Base-by-base conservation (phyloP, 2,888 invertebrate species). In the Fragum sueziense region DNA sequence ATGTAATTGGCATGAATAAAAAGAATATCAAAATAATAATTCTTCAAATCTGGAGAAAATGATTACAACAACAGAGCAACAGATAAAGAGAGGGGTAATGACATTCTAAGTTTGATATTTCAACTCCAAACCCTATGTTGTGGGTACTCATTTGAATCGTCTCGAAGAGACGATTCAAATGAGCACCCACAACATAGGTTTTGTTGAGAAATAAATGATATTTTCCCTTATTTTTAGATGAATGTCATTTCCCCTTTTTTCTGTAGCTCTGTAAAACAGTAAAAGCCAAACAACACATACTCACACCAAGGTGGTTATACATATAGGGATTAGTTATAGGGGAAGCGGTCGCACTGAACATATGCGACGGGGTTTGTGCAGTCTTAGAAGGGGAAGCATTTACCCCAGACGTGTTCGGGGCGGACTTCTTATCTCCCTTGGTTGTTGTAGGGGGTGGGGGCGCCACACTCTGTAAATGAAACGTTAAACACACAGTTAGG, bases 391-490 rank as follows among this genome's bases (percentile, higher is more conserved):
- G 79, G 78, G 86, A 86, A 59, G 85, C 74, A 88, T 88, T 90
- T 90, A 91, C 91, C 91, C 88, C 91, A 22, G 89, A 79, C 20
- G 88, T 80, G 71, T 85, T 84, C 59, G 88, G 87, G 22, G 88
- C 82, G 11, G 87, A 85, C 82, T 89, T 89, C 86, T 90, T 91
- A 77, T 90, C 90, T 79, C 88, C 89, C 74, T 85, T 86, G 51
- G 84, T 86, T 31, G 86, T 82, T 34, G 85, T 72, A 25, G 87
- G 85, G 74, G 79, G 74, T 27, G 87, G 83, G 27, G 89, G 85
- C 27, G 88, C 86, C 33, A 89, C 88, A 79, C 84, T 86, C 87
- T 87, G 87, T 33, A 85, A 87, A 84, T 70, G 75, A 72, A 70
- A n/a, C 41, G 25, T 17, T 20, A 17, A n/a, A 61, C 61, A 61